phyloP scores from a whole-genome alignment of 2,113 vertebrate genomes.

The Notarius lentiginosus region DNA sequence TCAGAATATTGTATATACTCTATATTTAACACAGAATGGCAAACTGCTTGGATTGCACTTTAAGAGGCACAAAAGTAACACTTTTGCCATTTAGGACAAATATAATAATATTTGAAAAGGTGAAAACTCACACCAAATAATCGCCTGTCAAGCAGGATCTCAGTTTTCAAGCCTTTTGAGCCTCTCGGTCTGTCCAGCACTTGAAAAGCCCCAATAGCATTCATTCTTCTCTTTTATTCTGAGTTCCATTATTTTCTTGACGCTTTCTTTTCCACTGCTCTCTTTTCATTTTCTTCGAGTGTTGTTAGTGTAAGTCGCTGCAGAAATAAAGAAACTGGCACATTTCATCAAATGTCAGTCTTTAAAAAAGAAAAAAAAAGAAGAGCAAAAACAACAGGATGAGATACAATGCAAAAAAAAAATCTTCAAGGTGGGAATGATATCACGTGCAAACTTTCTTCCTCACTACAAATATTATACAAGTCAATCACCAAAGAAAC shows the following conservation, averaged over 20 bases:
- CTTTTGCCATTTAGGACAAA: not conserved
- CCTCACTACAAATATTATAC: no score
- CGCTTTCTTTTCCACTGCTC: not conserved
- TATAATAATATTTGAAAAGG: not conserved
- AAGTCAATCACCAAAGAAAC: not conserved
- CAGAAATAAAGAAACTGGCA: not conserved
- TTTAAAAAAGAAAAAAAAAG: not conserved
- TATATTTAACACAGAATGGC: not conserved
- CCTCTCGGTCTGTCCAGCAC: not conserved
- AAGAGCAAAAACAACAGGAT: not conserved
- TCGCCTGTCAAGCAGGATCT: not conserved
- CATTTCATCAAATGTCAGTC: not conserved
- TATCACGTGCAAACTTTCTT: not conserved
- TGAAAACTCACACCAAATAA: not conserved
- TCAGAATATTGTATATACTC: not conserved
- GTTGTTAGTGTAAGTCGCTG: not conserved
- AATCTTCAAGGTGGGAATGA: not conserved
- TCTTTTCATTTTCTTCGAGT: conserved; percentile 6
- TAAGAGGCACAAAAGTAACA: not conserved
- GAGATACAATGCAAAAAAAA: not conserved
- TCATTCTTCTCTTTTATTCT: not conserved
- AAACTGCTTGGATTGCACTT: not conserved
- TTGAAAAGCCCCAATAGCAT: not conserved
- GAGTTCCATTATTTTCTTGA: not conserved
- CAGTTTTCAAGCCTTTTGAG: not conserved